A percentile compares a stretch with the other conserved stretches of the same genome.
These are phyloP conservation scores for Nomada fucata DNA, from an alignment of 2,888 invertebrate genomes.

Conservation along the genomic window DNA sequence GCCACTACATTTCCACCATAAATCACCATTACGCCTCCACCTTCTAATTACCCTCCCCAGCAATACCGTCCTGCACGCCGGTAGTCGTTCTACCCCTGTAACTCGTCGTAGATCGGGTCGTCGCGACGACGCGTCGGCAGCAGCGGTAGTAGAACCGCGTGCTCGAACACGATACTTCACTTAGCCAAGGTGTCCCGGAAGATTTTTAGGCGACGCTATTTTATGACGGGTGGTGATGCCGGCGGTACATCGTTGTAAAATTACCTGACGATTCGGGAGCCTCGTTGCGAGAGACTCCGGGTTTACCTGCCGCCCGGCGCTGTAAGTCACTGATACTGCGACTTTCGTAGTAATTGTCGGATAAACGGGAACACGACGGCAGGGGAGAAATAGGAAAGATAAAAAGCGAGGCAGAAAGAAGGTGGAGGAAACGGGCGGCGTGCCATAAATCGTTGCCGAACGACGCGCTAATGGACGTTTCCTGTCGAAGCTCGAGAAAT, in stretches of 20 bases:
- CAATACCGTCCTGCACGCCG: too few relatives aligned
- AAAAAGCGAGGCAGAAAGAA: conserved; percentile 1
- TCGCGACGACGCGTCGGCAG: conserved; percentile 1
- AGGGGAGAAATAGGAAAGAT: background rate
- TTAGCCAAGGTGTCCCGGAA: conserved; percentile 52
- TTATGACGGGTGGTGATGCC: conserved; percentile 56
- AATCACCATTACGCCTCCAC: too few relatives aligned
- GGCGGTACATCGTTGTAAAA: conserved; percentile 50
- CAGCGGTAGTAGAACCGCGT: conserved; percentile 24
- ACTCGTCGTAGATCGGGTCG: conserved; percentile 20
- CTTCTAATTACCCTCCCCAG: too few relatives aligned
- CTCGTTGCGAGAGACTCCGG: conserved; percentile 39
- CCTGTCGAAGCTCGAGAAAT: conserved; percentile 71
- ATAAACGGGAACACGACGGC: conserved; percentile 29
- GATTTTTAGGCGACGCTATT: conserved; percentile 38
- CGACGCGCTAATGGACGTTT: conserved; percentile 75
- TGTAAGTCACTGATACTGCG: conserved; percentile 39
- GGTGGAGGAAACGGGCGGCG: conserved; percentile 34
- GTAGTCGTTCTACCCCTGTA: background rate
- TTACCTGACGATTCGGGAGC: conserved; percentile 52
- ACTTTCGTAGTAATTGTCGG: conserved; percentile 53
- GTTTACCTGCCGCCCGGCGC: conserved; percentile 52
- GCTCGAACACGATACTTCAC: conserved; percentile 69
- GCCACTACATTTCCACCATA: too few relatives aligned
- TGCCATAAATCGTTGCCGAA: conserved; percentile 60